Evolutionary conservation across 2,888 invertebrate genomes (phyloP).

Genomic region (Idaea dimidiata): DNA sequence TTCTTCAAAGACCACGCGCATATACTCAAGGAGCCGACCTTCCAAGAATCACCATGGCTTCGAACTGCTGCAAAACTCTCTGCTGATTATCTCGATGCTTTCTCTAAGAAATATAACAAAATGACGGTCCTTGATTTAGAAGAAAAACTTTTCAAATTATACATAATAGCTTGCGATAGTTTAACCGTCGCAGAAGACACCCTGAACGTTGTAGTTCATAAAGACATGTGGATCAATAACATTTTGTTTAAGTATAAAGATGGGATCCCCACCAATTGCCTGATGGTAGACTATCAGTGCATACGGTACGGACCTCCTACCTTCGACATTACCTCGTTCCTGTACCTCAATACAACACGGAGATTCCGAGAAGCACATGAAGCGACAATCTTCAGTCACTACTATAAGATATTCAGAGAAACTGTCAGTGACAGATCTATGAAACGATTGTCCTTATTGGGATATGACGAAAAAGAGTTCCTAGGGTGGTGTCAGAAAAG

Average conservation of each 20-base stretch:
- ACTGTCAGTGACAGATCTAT: conserved; percentile 39
- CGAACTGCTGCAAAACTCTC: conserved; percentile 53
- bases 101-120: conserved; percentile 44
- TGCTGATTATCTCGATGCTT: conserved; percentile 45
- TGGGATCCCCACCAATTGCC: conserved; percentile 43
- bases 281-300: conserved; percentile 65
- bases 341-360: conserved; percentile 53
- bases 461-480: conserved; percentile 39
- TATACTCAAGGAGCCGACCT: conserved; percentile 46
- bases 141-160: conserved; percentile 35
- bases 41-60: conserved; percentile 51
- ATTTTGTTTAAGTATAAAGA: conserved; percentile 59
- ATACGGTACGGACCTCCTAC: conserved; percentile 61
- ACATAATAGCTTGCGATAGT: conserved; percentile 46
- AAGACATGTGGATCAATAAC: conserved; percentile 67
- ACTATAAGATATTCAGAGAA: conserved; percentile 46
- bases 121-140: conserved; percentile 39
- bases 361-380: conserved; percentile 50
- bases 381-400: conserved; percentile 40
- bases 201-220: conserved; percentile 60
- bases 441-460: conserved; percentile 36
- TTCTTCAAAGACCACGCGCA: conserved; percentile 41
- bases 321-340: conserved; percentile 55
- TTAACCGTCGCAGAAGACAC: conserved; percentile 43
- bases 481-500: conserved; percentile 39